Evolutionary conservation across 2,888 invertebrate genomes (phyloP).

Genomic region (Adelphocoris suturalis): DNA sequence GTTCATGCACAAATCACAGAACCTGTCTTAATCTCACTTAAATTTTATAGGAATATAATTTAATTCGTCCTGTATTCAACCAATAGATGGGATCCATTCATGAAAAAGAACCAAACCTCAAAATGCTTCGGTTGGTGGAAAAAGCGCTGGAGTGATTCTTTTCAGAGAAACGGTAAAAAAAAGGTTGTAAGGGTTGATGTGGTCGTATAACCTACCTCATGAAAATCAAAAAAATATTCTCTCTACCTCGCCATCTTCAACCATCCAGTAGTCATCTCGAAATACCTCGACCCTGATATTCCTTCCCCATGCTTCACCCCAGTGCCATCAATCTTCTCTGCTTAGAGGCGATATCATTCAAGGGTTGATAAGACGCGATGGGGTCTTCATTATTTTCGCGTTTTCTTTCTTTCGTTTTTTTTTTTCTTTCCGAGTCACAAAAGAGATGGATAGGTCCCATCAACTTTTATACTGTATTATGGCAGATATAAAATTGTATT

Average conservation of each 20-base stretch:
- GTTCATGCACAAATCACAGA: too few relatives aligned
- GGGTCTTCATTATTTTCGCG: constrained; percentile 49
- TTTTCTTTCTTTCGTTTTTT: constrained; percentile 7
- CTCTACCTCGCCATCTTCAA: background rate
- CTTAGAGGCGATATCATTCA: constrained; percentile 52
- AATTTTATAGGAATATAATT: too few relatives aligned
- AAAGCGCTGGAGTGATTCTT: constrained; percentile 9
- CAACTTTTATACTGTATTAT: constrained; percentile 6
- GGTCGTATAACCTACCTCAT: constrained; percentile 33
- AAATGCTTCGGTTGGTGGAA: background rate
- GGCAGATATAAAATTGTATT: background rate
- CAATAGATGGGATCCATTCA: background rate
- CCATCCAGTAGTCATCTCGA: constrained; percentile 28
- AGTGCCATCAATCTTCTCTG: constrained; percentile 48
- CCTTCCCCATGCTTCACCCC: constrained; percentile 4
- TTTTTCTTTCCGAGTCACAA: background rate
- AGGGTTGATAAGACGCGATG: constrained; percentile 45
- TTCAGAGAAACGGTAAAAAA: constrained; percentile 1
- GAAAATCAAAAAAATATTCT: constrained; percentile 18
- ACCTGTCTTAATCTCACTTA: too few relatives aligned
- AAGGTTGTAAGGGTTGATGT: background rate
- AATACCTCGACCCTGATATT: constrained; percentile 28
- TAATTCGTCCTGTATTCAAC: too few relatives aligned
- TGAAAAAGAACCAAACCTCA: background rate
- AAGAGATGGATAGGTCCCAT: constrained; percentile 21